Evolutionary conservation across 2,113 vertebrate species (phyloP).

Genomic region (Zosterops hypoxanthus): DNA sequence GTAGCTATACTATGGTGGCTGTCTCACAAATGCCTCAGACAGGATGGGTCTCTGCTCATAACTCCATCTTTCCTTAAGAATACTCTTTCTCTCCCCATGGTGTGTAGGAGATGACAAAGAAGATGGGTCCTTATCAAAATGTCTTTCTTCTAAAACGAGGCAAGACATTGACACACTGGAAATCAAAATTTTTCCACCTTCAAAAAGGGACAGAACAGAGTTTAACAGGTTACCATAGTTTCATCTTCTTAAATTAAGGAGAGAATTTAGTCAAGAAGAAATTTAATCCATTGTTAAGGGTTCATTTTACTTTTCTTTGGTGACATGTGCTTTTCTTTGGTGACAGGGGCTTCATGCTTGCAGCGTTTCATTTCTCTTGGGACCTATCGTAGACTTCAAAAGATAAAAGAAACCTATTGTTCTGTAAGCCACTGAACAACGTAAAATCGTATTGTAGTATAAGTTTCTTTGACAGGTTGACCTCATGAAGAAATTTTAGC

Average conservation of each 20-base stretch:
- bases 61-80: not conserved
- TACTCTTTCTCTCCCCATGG: not conserved
- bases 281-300: slow-evolving; percentile 27
- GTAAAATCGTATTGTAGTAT: not conserved
- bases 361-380: not conserved
- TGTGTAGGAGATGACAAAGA: not conserved
- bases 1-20: not conserved
- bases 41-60: not conserved
- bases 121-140: not conserved
- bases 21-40: not conserved
- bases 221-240: slow-evolving; percentile 21
- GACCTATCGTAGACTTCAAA: slow-evolving; percentile 26
- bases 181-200: slow-evolving; percentile 20
- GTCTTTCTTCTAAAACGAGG: not conserved
- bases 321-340: not conserved
- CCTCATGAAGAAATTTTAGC: slow-evolving; percentile 3
- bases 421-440: not conserved
- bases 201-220: not conserved
- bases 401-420: slow-evolving; percentile 36
- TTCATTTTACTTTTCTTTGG: slow-evolving; percentile 40
- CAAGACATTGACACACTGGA: not conserved
- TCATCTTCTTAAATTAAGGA: slow-evolving; percentile 23
- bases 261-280: slow-evolving; percentile 5
- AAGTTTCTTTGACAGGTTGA: slow-evolving; percentile 27
- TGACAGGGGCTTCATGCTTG: not conserved